Conservation (phyloP, 2,797 vertebrate genomes). For the Sebastes reedi region DNA sequence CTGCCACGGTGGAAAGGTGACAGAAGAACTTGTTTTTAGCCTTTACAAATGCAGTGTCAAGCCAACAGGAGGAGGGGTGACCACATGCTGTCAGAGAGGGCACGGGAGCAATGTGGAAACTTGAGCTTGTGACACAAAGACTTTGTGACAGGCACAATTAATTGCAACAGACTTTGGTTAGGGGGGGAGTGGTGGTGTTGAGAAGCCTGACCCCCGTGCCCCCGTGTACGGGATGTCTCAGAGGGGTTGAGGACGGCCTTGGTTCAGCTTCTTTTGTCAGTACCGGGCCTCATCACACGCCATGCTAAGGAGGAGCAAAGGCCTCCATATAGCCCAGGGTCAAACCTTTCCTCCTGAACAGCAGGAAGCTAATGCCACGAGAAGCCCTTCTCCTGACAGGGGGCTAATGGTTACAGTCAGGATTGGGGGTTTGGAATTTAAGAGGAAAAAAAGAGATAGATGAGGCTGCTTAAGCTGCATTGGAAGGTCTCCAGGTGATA, state of each 20-base stretch:
- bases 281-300: slow-evolving; percentile 3
- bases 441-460: not conserved
- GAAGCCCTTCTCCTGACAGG: slow-evolving; percentile 36
- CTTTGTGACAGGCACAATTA: slow-evolving; percentile 70
- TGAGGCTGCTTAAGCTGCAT: not conserved
- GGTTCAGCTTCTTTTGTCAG: slow-evolving; percentile 44
- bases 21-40: slow-evolving; percentile 24
- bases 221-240: slow-evolving; percentile 32
- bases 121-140: slow-evolving; percentile 68
- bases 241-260: slow-evolving; percentile 33
- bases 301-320: not conserved
- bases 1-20: slow-evolving; percentile 3
- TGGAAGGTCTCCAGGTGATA: not conserved
- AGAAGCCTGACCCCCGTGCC: slow-evolving; percentile 52
- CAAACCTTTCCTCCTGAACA: slow-evolving; percentile 8
- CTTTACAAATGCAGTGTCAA: slow-evolving; percentile 58
- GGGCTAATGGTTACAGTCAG: slow-evolving; percentile 7
- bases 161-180: slow-evolving; percentile 55
- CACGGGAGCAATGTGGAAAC: slow-evolving; percentile 47
- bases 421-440: not conserved
- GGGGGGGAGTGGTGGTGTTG: slow-evolving; percentile 17
- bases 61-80: slow-evolving; percentile 27
- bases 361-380: slow-evolving; percentile 17
- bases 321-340: slow-evolving; percentile 14
- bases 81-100: slow-evolving; percentile 58